A percentile compares a stretch with the other conserved stretches of the same genome.
Conservation (phyloP, 2,888 invertebrate species). For the Acanthosoma haemorrhoidale region DNA sequence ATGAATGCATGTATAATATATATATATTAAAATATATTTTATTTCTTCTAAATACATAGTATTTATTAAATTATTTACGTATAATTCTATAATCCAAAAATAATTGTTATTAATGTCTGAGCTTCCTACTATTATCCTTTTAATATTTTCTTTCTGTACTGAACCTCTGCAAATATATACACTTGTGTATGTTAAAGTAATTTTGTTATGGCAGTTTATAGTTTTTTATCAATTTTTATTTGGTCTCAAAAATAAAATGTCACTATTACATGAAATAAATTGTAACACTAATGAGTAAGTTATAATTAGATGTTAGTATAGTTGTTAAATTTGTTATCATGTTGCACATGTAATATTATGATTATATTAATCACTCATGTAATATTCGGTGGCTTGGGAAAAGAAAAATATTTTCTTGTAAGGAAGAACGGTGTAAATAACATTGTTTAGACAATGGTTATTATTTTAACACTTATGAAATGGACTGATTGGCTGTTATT, state of each 20-base stretch:
- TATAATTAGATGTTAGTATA: conserved; percentile 29
- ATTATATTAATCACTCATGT: conserved; percentile 52
- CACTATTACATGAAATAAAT: neutral
- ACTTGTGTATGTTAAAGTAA: neutral
- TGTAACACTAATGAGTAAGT: conserved; percentile 14
- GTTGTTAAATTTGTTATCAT: conserved; percentile 43
- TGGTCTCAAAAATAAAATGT: conserved; percentile 2
- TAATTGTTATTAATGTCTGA: neutral
- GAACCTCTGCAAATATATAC: neutral
- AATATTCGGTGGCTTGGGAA: conserved; percentile 45
- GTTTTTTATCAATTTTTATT: conserved; percentile 1
- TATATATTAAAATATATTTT: conserved; percentile 28
- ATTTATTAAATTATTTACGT: conserved; percentile 32
- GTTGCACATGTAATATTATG: conserved; percentile 53
- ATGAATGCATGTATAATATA: conserved; percentile 15
- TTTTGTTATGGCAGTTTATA: conserved; percentile 2
- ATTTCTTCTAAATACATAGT: conserved; percentile 27
- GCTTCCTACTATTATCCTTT: conserved; percentile 5
- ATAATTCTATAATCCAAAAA: conserved; percentile 17
- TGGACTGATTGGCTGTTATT: conserved; percentile 41
- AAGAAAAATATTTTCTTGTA: conserved; percentile 37
- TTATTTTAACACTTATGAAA: conserved; percentile 41
- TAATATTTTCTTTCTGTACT: neutral
- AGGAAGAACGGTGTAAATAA: conserved; percentile 33
- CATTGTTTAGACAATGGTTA: conserved; percentile 35